Evolutionary conservation across 2,888 invertebrate genomes (phyloP), one percentile per base, ranked within the genome.

Genomic region (Drosophila mettleri): DNA sequence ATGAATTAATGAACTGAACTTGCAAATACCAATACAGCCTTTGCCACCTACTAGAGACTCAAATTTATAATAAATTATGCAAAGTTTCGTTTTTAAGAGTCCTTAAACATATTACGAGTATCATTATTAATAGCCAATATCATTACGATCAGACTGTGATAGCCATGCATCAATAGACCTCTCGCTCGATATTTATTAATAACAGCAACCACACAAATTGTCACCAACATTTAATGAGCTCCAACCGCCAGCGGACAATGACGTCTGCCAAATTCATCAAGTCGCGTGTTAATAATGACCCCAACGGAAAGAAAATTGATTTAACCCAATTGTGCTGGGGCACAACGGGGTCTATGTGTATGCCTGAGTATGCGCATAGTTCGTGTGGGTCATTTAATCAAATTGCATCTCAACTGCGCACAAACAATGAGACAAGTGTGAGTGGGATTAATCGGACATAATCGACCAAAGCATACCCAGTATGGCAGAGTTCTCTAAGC

Each of bases 251-350:
- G 14, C 10, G n/a, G 8, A 9, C 8, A 52, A 29, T 36, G 45
- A 20, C 3, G n/a, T 46, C 49, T 16, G 57, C 24, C 46, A 66
- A 33, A 49, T 60, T 39, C 16, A 57, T 52, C 54, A 60, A 49
- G 52, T 57, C 31, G 53, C 63, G 63, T 78, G 69, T 54, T 49
- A 45, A 48, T 59, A 78, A 69, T 65, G 69, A 77, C 22, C 57
- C 43, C 27, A 53, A 60, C 54, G 54, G 39, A 10, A 45, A 39
- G 14, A 38, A 34, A 84, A 87, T 81, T 14, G 14, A 31, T 31
- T 68, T 45, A 84, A 58, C 78, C 58, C 74, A 81, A 81, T 84
- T 80, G 69, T 62, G 14, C 43, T 49, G 45, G 33, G 36, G 24
- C 58, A 24, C 39, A 27, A 7, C 8, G 7, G 29, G 22, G 22